Evolutionary conservation across 1,140 invertebrate species (phyloP).

Genomic region (Cecropterus lyciades): DNA sequence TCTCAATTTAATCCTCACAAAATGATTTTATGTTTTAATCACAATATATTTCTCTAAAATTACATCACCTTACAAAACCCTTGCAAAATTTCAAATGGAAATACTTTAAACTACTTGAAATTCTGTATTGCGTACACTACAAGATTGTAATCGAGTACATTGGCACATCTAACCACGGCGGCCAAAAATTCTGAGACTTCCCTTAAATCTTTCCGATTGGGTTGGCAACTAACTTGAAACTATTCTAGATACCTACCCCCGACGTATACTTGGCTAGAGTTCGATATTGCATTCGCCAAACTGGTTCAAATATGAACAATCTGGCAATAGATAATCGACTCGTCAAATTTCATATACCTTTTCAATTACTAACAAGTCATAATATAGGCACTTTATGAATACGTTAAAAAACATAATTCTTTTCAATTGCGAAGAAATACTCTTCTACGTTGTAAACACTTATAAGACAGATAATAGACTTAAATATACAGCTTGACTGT

Average conservation of each 20-base stretch:
- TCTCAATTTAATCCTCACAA: too few species aligned
- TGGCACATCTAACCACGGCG: slow-evolving; percentile 26
- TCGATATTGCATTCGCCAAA: slow-evolving; percentile 17
- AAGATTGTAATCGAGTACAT: slow-evolving; percentile 34
- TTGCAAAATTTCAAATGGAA: slow-evolving; percentile 20
- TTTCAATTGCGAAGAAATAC: too few species aligned
- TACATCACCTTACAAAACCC: neutral
- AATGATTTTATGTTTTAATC: too few species aligned
- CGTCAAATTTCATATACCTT: neutral
- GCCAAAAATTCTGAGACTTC: slow-evolving; percentile 26
- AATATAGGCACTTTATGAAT: too few species aligned
- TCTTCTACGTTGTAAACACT: too few species aligned
- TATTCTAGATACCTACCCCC: slow-evolving; percentile 19
- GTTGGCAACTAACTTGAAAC: slow-evolving; percentile 33
- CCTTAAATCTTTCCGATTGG: slow-evolving; percentile 33
- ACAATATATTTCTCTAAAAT: neutral
- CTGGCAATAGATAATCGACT: slow-evolving; percentile 3
- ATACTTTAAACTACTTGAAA: slow-evolving; percentile 25
- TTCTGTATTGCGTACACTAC: slow-evolving; percentile 28
- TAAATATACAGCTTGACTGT: too few species aligned
- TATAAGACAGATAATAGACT: too few species aligned
- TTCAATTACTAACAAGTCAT: neutral
- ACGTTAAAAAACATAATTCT: too few species aligned
- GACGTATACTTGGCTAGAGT: slow-evolving; percentile 15
- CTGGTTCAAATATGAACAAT: slow-evolving; percentile 19